Percentiles rank a stretch among this genome's conserved stretches.
phyloP scores from a whole-genome alignment of 2,797 vertebrate species.

The Schizopygopsis malacanthus region DNA sequence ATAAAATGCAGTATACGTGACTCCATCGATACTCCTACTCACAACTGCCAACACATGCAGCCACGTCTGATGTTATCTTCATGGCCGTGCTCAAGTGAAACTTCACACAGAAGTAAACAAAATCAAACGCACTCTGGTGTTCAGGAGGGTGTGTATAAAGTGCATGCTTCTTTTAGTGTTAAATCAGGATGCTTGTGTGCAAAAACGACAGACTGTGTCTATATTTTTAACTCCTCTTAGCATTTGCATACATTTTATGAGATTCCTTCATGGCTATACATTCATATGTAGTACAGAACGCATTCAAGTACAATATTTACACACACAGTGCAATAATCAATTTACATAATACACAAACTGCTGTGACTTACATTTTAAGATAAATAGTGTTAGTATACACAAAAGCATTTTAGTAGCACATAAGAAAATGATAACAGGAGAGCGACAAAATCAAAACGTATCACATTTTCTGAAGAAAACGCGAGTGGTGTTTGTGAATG shows the following conservation, averaged over 20 bases:
- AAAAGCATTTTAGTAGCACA: constrained; percentile 22
- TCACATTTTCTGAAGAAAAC: constrained; percentile 3
- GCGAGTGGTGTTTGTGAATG: not conserved
- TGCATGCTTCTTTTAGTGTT: not conserved
- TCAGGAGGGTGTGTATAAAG: not conserved
- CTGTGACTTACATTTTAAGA: not conserved
- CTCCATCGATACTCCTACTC: constrained; percentile 31
- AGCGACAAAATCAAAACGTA: not conserved
- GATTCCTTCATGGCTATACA: constrained; percentile 8
- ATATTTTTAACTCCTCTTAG: not conserved
- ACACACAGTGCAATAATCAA: constrained; percentile 30
- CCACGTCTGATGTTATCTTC: constrained; percentile 29
- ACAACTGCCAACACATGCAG: constrained; percentile 26
- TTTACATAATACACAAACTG: not conserved
- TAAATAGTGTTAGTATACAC: constrained; percentile 40
- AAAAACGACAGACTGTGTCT: not conserved
- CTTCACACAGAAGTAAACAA: constrained; percentile 6
- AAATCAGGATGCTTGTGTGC: not conserved
- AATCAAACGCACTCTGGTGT: not conserved
- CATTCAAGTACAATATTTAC: constrained; percentile 19
- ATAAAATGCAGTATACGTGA: not conserved
- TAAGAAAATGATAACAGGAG: not conserved
- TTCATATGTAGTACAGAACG: constrained; percentile 28
- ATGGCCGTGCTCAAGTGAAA: not conserved
- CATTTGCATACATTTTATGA: not conserved